Base-by-base conservation (phyloP, 2,113 vertebrate genomes). In the Pelecanus crispus region DNA sequence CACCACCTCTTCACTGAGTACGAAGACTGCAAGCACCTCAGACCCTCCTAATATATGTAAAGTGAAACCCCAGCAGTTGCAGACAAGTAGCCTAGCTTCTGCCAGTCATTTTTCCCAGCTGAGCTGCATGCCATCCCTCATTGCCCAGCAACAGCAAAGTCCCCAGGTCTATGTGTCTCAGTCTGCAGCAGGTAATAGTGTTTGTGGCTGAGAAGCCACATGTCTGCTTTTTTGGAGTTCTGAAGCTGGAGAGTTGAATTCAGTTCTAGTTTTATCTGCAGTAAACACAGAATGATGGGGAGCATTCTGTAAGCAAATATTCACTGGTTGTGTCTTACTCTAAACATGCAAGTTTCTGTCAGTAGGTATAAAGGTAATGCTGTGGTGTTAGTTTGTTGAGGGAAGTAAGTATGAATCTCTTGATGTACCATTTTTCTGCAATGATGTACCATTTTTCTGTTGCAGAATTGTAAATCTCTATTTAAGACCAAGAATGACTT, bases 11-110 rank as follows among this genome's bases (percentile, higher is more conserved):
- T 99, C 99, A 29, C 98, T 99, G 84, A 99, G 99, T 97, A 99
- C 99, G 2, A 99, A 99, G 98, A 99, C 99, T 72, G 99, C 99
- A 52, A 99, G 99, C 38, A 99, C 99, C 25, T 99, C 99, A 7
- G 99, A 99, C 94, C 99, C 99, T 82, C 99, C 99, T 21, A 99
- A 99, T 89, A 99, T 99, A 95, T 99, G 99, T 95, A 99, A 99
- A 97, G 99, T 99, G 97, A 99, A 99, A 85, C 99, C 99, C 52
- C 99, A 99, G 81, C 99, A 99, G 91, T 91, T 99, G 85, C 99
- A 99, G 96, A 98, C 98, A 5, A 98, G 98, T 91, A 99, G 98
- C 90, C 96, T 99, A 86, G 98, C 99, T 34, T 98, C 99, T 78
- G 98, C 98, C 36, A 98, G 98, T 95, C 99, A 99, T 92, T 99